These are phyloP conservation scores for Theocolax elegans DNA, from an alignment of 1,140 invertebrate species.

Conservation along the genomic window DNA sequence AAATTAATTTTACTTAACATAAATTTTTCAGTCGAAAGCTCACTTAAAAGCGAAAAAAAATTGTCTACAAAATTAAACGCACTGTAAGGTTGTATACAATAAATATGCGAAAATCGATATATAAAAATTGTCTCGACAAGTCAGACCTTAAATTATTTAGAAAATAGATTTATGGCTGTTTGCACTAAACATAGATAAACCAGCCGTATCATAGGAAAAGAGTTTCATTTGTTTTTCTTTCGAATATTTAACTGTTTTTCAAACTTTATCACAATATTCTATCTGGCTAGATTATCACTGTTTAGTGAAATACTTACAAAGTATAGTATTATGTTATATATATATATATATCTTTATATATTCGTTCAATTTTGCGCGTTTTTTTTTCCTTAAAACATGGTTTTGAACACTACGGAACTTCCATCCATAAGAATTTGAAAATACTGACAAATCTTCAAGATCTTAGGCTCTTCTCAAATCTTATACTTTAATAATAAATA, in stretches of 20 bases:
- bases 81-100: too few species aligned
- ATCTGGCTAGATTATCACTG: conserved; percentile 44
- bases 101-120: conserved; percentile 31
- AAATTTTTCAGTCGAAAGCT: too few species aligned
- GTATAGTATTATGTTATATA: conserved; percentile 15
- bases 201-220: conserved; percentile 31
- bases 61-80: too few species aligned
- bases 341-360: too few species aligned
- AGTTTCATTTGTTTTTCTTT: neutral
- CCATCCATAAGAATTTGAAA: conserved; percentile 34
- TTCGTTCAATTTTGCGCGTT: conserved; percentile 27
- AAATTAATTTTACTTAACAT: too few species aligned
- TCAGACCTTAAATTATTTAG: conserved; percentile 30
- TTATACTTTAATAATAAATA: conserved; percentile 30
- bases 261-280: conserved; percentile 38
- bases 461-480: conserved; percentile 29
- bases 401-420: conserved; percentile 26
- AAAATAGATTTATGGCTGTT: conserved; percentile 43
- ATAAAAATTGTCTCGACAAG: conserved; percentile 29
- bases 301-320: conserved; percentile 34
- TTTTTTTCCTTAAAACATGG: conserved; percentile 28
- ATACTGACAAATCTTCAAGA: conserved; percentile 38
- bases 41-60: too few species aligned
- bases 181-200: conserved; percentile 42
- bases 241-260: conserved; percentile 6